Conservation (phyloP, 2,797 vertebrate genomes). For the Euthynnus affinis region DNA sequence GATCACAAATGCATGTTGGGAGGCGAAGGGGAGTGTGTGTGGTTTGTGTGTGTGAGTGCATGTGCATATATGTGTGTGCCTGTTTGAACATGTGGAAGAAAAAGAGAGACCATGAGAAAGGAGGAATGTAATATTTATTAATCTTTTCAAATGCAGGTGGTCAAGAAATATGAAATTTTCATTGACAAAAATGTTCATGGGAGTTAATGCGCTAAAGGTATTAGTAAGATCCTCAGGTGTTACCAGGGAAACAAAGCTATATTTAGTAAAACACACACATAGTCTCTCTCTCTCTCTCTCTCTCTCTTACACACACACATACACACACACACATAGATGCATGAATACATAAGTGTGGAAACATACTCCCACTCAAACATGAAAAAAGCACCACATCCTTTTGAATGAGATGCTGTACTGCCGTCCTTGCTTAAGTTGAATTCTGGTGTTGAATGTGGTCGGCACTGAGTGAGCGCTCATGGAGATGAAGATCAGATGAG, state of each 20-base stretch:
- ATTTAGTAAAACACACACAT: constrained; percentile 66
- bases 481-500: not conserved
- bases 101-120: not conserved
- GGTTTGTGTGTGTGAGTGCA: constrained; percentile 8
- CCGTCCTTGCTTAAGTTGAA: not conserved
- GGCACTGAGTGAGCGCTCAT: not conserved
- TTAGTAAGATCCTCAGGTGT: constrained; percentile 73
- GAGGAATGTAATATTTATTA: not conserved
- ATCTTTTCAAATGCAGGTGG: not conserved
- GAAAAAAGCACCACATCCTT: constrained; percentile 30
- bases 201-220: constrained; percentile 43
- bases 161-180: constrained; percentile 27
- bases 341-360: constrained; percentile 40
- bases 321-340: constrained; percentile 28
- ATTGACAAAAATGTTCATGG: constrained; percentile 49
- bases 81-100: constrained; percentile 3
- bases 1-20: constrained; percentile 77
- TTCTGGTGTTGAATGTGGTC: constrained; percentile 12
- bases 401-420: constrained; percentile 22
- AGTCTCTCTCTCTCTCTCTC: not conserved
- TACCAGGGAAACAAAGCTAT: constrained; percentile 78
- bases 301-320: constrained; percentile 14
- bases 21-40: constrained; percentile 48
- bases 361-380: constrained; percentile 54
- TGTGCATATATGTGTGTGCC: not conserved